These are phyloP conservation scores for Thereva unica DNA, from an alignment of 2,888 invertebrate genomes.

Conservation along the genomic window DNA sequence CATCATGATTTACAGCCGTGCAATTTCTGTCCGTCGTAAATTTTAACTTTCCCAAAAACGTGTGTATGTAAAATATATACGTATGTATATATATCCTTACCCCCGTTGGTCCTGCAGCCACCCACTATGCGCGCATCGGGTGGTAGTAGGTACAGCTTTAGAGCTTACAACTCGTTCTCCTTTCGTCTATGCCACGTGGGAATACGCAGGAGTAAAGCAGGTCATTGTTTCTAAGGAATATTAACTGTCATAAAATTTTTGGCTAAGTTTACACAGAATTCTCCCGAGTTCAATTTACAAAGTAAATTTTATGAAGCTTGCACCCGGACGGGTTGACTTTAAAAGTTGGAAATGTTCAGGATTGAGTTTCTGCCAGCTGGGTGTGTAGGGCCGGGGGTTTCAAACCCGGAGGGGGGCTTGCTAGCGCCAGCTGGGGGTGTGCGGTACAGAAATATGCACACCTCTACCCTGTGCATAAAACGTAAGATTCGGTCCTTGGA, in stretches of 20 bases:
- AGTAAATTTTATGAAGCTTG: slow-evolving; percentile 28
- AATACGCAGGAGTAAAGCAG: slow-evolving; percentile 8
- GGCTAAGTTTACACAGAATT: slow-evolving; percentile 20
- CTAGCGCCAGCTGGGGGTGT: no score
- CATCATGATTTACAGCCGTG: slow-evolving; percentile 6
- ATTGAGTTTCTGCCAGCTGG: no score
- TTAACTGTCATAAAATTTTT: slow-evolving; percentile 31
- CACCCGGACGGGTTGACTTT: neutral
- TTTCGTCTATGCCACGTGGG: slow-evolving; percentile 6
- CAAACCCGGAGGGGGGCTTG: no score
- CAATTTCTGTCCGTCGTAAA: slow-evolving; percentile 17
- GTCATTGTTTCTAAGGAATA: slow-evolving; percentile 27
- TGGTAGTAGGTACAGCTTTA: no score
- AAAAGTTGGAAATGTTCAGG: no score
- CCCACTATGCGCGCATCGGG: no score
- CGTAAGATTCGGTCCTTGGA: neutral
- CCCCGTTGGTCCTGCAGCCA: no score
- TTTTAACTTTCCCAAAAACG: slow-evolving; percentile 17
- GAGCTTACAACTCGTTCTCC: no score
- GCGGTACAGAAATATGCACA: slow-evolving; percentile 4
- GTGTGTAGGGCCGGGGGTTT: no score
- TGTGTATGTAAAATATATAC: no score
- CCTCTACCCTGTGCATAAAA: neutral
- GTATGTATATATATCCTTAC: no score
- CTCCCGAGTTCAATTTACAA: slow-evolving; percentile 28